These are phyloP conservation scores for Neodontobutis hainanensis DNA, from an alignment of 2,113 vertebrate species.

Conservation along the genomic window DNA sequence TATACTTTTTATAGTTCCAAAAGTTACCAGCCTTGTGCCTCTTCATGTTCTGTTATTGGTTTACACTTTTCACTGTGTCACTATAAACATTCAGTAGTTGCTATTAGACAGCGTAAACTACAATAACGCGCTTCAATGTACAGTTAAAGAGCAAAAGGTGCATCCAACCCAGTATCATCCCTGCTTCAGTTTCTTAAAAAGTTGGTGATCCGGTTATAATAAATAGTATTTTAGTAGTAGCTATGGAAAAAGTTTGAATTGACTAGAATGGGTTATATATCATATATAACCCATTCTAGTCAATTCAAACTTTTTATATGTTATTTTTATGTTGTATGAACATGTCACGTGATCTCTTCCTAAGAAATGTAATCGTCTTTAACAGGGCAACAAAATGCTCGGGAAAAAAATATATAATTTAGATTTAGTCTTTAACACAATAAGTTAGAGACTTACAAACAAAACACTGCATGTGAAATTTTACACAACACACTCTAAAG, in stretches of 20 bases:
- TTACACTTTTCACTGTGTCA: constrained; percentile 50
- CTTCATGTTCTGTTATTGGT: constrained; percentile 45
- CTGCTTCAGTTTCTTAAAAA: constrained; percentile 33
- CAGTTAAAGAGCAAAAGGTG: constrained; percentile 56
- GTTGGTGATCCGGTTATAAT: constrained; percentile 64
- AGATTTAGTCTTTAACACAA: constrained; percentile 53
- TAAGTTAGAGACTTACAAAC: constrained; percentile 36
- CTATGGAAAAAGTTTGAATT: neutral
- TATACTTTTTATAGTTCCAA: constrained; percentile 25
- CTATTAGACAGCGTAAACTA: constrained; percentile 55
- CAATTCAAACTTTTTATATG: too few species aligned
- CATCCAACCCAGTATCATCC: constrained; percentile 44
- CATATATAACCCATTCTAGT: too few species aligned
- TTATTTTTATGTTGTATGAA: constrained; percentile 55
- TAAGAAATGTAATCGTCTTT: constrained; percentile 21
- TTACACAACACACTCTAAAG: constrained; percentile 50
- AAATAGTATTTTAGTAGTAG: constrained; percentile 59
- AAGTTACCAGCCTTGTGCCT: constrained; percentile 56
- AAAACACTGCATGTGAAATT: constrained; percentile 52
- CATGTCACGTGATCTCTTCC: constrained; percentile 25
- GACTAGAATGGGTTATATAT: constrained; percentile 22
- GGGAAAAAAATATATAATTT: constrained; percentile 69
- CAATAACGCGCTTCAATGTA: constrained; percentile 62
- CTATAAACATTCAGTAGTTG: constrained; percentile 74
- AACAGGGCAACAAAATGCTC: constrained; percentile 50